A percentile compares a stretch with the other conserved stretches of the same genome.
phyloP scores from a whole-genome alignment of 2,888 invertebrate genomes.

The Agrotis ipsilon region DNA sequence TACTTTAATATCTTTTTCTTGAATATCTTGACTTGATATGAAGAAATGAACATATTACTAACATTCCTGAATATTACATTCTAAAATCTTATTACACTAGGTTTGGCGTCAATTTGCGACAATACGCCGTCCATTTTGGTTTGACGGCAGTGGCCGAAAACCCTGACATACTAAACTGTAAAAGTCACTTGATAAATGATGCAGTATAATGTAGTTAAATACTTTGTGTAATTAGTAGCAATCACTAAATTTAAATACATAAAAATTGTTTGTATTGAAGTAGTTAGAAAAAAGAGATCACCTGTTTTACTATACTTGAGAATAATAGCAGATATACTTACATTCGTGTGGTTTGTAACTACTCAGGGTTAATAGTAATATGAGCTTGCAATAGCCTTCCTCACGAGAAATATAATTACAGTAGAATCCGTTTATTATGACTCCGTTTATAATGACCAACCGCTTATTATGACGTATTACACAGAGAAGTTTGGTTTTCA shows the following conservation, averaged over 20 bases:
- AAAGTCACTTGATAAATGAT: conserved; percentile 16
- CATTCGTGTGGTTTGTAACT: conserved; percentile 38
- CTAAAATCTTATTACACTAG: conserved; percentile 17
- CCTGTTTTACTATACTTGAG: conserved; percentile 26
- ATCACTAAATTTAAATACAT: conserved; percentile 17
- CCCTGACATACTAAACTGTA: conserved; percentile 7
- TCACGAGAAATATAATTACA: conserved; percentile 38
- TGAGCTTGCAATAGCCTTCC: conserved; percentile 57
- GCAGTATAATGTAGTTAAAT: conserved; percentile 20
- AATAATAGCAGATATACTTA: conserved; percentile 29
- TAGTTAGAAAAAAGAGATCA: conserved; percentile 27
- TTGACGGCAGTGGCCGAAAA: conserved; percentile 17
- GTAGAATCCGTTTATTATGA: too few relatives aligned
- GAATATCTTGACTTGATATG: conserved; percentile 17
- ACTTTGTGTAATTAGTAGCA: conserved; percentile 5
- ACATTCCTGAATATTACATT: conserved; percentile 54
- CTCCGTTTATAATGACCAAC: too few relatives aligned
- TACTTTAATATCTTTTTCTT: conserved; percentile 28
- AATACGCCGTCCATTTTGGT: conserved; percentile 22
- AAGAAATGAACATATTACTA: conserved; percentile 27
- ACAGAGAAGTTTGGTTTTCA: too few relatives aligned
- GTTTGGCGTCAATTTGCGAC: conserved; percentile 26
- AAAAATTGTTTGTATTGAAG: conserved; percentile 20
- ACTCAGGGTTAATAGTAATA: conserved; percentile 56
- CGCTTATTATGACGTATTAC: too few relatives aligned